phyloP scores from a whole-genome alignment of 2,888 invertebrate species.

The Ormia ochracea region DNA sequence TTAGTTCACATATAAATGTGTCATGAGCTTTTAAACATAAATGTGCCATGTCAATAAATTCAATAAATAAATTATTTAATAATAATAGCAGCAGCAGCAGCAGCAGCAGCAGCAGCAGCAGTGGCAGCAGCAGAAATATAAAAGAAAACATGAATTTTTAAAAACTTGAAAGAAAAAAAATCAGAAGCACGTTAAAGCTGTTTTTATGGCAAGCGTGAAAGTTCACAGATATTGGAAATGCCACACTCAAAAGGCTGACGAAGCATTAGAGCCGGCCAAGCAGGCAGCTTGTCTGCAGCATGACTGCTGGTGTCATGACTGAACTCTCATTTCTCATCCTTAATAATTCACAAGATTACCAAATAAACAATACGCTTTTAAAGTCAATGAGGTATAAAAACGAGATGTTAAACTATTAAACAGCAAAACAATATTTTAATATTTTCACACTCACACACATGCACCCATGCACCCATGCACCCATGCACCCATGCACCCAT shows the following conservation, averaged over 20 bases:
- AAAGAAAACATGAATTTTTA: conserved; percentile 32
- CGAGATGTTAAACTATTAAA: neutral
- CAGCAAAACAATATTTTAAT: conserved; percentile 1
- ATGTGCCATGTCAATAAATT: conserved; percentile 30
- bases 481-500: too few species aligned
- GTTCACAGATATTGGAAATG: conserved; percentile 40
- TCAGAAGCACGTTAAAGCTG: conserved; percentile 30
- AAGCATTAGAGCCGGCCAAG: neutral
- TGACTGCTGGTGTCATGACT: conserved; percentile 25
- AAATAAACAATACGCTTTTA: neutral
- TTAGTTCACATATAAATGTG: neutral
- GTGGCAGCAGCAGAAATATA: too few species aligned
- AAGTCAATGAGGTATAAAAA: conserved; percentile 7
- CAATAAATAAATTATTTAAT: conserved; percentile 46
- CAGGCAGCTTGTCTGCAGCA: neutral
- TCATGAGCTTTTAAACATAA: conserved; percentile 18
- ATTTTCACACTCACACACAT: neutral
- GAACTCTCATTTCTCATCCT: conserved; percentile 25
- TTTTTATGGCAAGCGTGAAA: conserved; percentile 52
- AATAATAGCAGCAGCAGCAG: too few species aligned
- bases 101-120: too few species aligned
- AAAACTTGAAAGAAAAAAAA: neutral
- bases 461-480: too few species aligned
- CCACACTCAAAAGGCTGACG: conserved; percentile 8
- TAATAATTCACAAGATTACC: conserved; percentile 6